Base-by-base conservation (phyloP, 2,888 invertebrate genomes). In the Eucera pruinosa region DNA sequence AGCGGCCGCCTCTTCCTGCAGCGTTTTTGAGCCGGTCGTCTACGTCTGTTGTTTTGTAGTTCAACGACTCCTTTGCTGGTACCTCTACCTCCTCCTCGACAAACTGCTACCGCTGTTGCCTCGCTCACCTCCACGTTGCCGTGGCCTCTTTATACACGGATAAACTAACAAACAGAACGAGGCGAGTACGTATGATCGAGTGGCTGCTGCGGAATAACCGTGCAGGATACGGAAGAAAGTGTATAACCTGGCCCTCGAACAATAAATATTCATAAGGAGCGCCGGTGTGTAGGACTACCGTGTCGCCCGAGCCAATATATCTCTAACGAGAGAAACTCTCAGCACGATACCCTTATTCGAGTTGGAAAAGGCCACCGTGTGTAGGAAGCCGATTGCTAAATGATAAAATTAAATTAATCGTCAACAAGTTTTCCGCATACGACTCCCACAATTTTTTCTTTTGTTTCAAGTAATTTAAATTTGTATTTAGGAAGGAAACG, bases 181-280 rank as follows among this genome's bases (percentile, higher is more conserved):
- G 60, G 65, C 73, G 55, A 65, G 70, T 73, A 25, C 48, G 48
- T 61, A 61, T 60, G 62, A 75, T 77, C 71, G 71, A 75, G 66
- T 57, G 57, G 62, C 75, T 70, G 54, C 72, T 71, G 78, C 69
- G 76, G 74, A 83, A 84, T 82, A 78, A 57, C 76, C 71, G 76
- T 36, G 67, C 73, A 70, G 71, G 78, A 84, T 80, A 75, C 85
- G 85, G 86, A 86, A 85, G 82, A 77, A 79, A 76, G 81, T 74
- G 74, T 82, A 79, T 74, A 65, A 70, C 61, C 65, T 41, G 62
- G 57, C 70, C 71, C 57, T 50, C 71, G 58, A 58, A 45, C 74
- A 67, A 86, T 86, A 86, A 87, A 87, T 87, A 87, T 87, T 87
- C 87, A 87, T 86, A 85, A 81, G 86, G 66, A 48, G 48, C 74